These are phyloP conservation scores for Scopus umbretta DNA, from an alignment of 2,113 vertebrate genomes.

Conservation along the genomic window DNA sequence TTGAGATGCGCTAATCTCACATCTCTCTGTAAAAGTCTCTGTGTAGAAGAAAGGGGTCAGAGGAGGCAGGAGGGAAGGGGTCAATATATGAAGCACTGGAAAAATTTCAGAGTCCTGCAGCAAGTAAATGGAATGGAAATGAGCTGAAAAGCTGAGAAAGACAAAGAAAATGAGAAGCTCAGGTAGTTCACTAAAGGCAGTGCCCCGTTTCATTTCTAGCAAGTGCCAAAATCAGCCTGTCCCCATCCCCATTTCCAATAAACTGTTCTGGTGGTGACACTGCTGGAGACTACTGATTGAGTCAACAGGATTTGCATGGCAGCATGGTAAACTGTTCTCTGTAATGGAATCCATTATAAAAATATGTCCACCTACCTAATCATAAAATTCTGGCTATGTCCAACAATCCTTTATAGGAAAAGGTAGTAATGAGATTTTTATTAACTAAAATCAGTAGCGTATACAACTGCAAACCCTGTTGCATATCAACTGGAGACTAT, in stretches of 20 bases:
- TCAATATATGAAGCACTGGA: neutral
- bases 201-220: neutral
- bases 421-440: neutral
- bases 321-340: neutral
- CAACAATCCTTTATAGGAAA: neutral
- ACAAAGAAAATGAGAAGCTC: neutral
- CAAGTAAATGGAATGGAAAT: neutral
- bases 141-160: neutral
- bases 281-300: neutral
- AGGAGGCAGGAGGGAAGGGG: neutral
- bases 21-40: neutral
- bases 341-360: neutral
- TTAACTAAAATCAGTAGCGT: neutral
- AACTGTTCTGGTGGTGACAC: neutral
- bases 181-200: neutral
- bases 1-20: neutral
- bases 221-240: neutral
- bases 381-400: neutral
- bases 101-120: neutral
- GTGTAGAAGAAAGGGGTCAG: neutral
- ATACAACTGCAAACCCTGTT: neutral
- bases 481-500: neutral
- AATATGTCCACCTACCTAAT: neutral
- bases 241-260: neutral
- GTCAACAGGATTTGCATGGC: neutral